Base-by-base conservation (phyloP, 1,140 invertebrate species). In the Aphidius ervi region DNA sequence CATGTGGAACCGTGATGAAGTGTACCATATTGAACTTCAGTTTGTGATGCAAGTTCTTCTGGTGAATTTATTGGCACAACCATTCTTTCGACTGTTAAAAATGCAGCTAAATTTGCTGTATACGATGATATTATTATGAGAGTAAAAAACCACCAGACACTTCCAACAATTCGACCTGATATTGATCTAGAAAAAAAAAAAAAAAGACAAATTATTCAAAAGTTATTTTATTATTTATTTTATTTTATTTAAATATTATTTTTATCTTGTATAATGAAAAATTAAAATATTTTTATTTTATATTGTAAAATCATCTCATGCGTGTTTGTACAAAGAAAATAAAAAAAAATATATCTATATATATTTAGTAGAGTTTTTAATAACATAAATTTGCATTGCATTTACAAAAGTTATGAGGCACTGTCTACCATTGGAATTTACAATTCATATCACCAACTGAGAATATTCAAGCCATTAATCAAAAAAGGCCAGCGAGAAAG, bases 141-240 rank as follows among this genome's bases (percentile, higher is more conserved):
- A 0, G 96, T 98, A 78, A 99, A 99, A 80, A 99, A 99, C 96
- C 97, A 99, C 97, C 97, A 99, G 1, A 96, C 94, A 53, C 93
- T 93, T 4, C 95, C 95, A 0, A 98, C 94, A 68, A 99, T 95
- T 41, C 97, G 84, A 5, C 96, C 96, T 1, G 93, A 94, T 59
- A 95, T 85, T 3, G 95, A 95, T 72, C 92, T 94, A 73, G 52
- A 70, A 70, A 56, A 58, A 67, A 1, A 59, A 57, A 57, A 56
- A 45, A 42, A 49, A 57, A 43, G 56, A 47, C 42, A 43, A 46
- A 61, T 43, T 52, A 9, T 7, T 6, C 52, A 9, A 31, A 31
- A 54, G 40, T 54, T 54, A 6, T 10, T 40, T 6, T 48, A 10
- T n/a, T 20, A 16, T 20, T 48, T 10, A 16, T 48, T 39, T 37